Evolutionary conservation across 2,113 vertebrate genomes (phyloP), one percentile per base, ranked within the genome.

Genomic region (Aythya baeri): DNA sequence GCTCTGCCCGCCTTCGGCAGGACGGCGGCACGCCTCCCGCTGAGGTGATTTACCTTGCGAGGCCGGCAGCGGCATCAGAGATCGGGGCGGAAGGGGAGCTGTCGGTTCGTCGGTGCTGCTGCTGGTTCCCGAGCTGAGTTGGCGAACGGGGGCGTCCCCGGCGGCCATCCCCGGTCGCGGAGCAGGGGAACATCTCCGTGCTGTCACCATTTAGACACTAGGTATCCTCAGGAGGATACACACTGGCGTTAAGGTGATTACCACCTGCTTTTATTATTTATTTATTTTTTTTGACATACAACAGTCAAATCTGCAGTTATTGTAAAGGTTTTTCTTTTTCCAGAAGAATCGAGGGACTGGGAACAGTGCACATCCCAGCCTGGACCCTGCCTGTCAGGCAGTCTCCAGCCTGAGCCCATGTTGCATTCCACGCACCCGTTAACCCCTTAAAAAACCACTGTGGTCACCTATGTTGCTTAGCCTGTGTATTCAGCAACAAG

Each of bases 351-450:
- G 38, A 6, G 67, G 36, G 54, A 2, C 9, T 76, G 67, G 27
- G 13, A 58, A 54, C 49, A 23, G 20, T 52, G 58, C 20, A 6
- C 22, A 12, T 54, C 5, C 21, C 11, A 15, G 49, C 32, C 50
- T 36, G 74, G n/a, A 78, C 52, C 18, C 22, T 11, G 16, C n/a
- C 46, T 29, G 10, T 36, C 32, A 0, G 29, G 11, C 78, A 23
- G 32, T 7, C 25, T 54, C 88, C 2, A 8, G 57, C 44, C 70
- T 52, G 55, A 9, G 11, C 17, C 12, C 55, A 3, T 18, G 1
- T 41, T 50, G 36, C 29, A 11, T 12, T 12, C 25, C 3, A 3
- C 13, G 1, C 4, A 15, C 6, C 15, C 52, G 1, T n/a, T 27
- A 38, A 4, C 38, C 54, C 41, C 54, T 55, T n/a, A 49, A 81